Conservation (phyloP, 2,113 vertebrate species). For the Larimichthys polyactis region DNA sequence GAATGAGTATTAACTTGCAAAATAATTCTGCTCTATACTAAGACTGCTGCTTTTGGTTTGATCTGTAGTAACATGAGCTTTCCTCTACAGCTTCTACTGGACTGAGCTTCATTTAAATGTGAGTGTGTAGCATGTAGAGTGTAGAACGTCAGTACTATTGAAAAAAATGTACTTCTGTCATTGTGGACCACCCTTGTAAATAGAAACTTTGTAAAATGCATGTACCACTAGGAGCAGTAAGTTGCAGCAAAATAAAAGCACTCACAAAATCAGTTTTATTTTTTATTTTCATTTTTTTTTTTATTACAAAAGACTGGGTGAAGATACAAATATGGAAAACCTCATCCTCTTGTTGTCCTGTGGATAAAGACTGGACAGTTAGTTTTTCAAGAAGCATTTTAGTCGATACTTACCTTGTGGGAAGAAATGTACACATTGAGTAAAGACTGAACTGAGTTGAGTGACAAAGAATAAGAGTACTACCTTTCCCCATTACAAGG, state of each 20-base stretch:
- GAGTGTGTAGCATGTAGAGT: neutral
- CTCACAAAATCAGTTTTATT: conserved; percentile 88
- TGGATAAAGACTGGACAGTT: conserved; percentile 91
- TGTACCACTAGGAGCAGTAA: conserved; percentile 11
- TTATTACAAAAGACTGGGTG: conserved; percentile 85
- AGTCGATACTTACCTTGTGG: conserved; percentile 51
- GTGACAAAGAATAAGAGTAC: neutral
- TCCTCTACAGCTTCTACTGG: neutral
- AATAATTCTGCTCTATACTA: neutral
- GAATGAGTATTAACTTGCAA: neutral
- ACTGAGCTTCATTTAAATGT: neutral
- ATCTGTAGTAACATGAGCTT: neutral
- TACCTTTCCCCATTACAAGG: no score
- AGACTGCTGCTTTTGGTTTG: neutral
- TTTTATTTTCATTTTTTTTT: conserved; percentile 88
- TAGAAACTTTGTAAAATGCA: neutral
- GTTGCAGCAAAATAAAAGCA: conserved; percentile 87
- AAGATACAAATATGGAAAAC: conserved; percentile 80
- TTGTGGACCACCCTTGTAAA: neutral
- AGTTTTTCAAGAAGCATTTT: neutral
- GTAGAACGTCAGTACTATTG: neutral
- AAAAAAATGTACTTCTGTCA: neutral
- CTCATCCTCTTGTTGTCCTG: conserved; percentile 89
- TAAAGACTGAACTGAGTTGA: conserved; percentile 2
- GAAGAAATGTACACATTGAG: neutral